Evolutionary conservation across 2,888 invertebrate species (phyloP).

Genomic region (Copidosoma aretas): DNA sequence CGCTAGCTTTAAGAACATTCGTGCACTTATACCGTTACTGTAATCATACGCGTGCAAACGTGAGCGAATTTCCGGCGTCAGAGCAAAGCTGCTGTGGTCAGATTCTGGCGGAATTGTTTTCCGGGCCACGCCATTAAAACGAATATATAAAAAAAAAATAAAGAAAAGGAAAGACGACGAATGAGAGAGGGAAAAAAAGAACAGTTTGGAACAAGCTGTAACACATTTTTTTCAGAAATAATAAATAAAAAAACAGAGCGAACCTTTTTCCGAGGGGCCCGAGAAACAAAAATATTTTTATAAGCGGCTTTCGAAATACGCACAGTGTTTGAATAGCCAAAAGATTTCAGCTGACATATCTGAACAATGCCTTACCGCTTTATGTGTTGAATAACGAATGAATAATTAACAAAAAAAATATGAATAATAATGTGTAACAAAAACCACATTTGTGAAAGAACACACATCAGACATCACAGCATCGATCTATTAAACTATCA

Average conservation of each 20-base stretch:
- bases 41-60: background rate
- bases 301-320: constrained; percentile 56
- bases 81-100: background rate
- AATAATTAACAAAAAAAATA: constrained; percentile 21
- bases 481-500: constrained; percentile 28
- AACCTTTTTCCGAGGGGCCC: constrained; percentile 44
- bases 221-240: constrained; percentile 32
- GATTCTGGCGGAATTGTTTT: constrained; percentile 28
- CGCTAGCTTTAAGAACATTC: constrained; percentile 16
- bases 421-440: background rate
- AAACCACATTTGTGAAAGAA: background rate
- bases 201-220: constrained; percentile 33
- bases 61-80: constrained; percentile 17
- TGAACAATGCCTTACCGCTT: constrained; percentile 62
- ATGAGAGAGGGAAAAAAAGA: constrained; percentile 52
- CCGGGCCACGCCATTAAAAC: background rate
- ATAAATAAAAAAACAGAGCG: constrained; percentile 22
- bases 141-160: constrained; percentile 22
- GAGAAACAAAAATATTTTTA: constrained; percentile 55
- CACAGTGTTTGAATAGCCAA: constrained; percentile 55
- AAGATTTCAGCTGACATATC: constrained; percentile 61
- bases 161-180: constrained; percentile 44
- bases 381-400: constrained; percentile 52
- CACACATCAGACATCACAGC: constrained; percentile 13
- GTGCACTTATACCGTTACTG: constrained; percentile 19